Evolutionary conservation across 1,140 invertebrate species (phyloP).

Genomic region (Nixonia krombeini): DNA sequence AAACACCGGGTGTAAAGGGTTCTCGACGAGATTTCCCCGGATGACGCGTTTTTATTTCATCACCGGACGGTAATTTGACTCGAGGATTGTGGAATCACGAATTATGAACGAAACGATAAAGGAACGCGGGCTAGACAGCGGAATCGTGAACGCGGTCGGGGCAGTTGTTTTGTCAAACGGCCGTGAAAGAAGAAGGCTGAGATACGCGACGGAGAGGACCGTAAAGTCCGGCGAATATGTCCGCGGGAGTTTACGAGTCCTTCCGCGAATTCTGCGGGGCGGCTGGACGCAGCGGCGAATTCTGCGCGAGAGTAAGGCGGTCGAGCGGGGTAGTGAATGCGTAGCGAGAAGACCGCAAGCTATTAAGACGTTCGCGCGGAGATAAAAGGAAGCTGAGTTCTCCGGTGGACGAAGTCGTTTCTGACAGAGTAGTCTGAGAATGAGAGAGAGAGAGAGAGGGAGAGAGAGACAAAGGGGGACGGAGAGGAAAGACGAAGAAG

Average conservation of each 20-base stretch:
- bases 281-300: not conserved
- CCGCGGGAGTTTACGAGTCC: not conserved
- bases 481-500: not conserved
- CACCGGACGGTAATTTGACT: too few relatives aligned
- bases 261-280: conserved; percentile 3
- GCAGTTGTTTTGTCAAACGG: too few relatives aligned
- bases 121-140: too few relatives aligned
- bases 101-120: too few relatives aligned
- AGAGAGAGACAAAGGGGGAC: conserved; percentile 7
- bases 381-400: conserved; percentile 62
- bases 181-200: too few relatives aligned
- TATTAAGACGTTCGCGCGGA: conserved; percentile 69
- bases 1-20: too few relatives aligned
- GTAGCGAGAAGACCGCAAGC: conserved; percentile 52
- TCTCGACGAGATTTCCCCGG: too few relatives aligned
- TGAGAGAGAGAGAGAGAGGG: not conserved
- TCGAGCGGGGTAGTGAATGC: not conserved
- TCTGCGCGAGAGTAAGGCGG: conserved; percentile 3
- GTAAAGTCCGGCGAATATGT: too few relatives aligned
- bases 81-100: too few relatives aligned
- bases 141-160: too few relatives aligned
- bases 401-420: conserved; percentile 3
- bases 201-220: too few relatives aligned
- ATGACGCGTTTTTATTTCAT: too few relatives aligned
- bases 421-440: not conserved